phyloP scores from a whole-genome alignment of 2,888 invertebrate genomes.

The Drosophila lutescens region DNA sequence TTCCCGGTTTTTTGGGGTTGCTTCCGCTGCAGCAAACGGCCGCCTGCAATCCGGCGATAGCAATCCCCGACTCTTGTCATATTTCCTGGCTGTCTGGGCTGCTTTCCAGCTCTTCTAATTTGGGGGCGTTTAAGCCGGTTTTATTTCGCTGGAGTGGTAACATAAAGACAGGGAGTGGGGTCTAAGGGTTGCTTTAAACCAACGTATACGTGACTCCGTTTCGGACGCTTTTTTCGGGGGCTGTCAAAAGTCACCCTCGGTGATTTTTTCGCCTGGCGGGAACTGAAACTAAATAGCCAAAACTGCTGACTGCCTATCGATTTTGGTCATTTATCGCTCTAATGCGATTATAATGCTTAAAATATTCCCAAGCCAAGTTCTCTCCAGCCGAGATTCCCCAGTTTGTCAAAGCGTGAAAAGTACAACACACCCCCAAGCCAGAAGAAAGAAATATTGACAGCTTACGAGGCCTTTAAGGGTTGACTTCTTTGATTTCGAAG shows the following conservation, averaged over 20 bases:
- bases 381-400: slow-evolving; percentile 61
- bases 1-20: slow-evolving; percentile 39
- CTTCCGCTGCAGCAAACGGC: slow-evolving; percentile 62
- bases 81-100: slow-evolving; percentile 52
- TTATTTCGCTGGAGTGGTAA: slow-evolving; percentile 25
- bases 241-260: slow-evolving; percentile 70
- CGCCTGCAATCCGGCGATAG: slow-evolving; percentile 62
- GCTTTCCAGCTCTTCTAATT: slow-evolving; percentile 59
- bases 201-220: slow-evolving; percentile 64
- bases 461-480: slow-evolving; percentile 42
- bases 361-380: slow-evolving; percentile 51
- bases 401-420: slow-evolving; percentile 72
- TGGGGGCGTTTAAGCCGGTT: slow-evolving; percentile 67
- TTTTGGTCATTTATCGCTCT: slow-evolving; percentile 73
- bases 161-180: slow-evolving; percentile 5
- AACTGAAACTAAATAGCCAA: slow-evolving; percentile 66
- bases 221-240: slow-evolving; percentile 26
- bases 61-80: slow-evolving; percentile 61
- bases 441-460: slow-evolving; percentile 5
- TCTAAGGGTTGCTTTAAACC: slow-evolving; percentile 73
- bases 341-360: slow-evolving; percentile 77
- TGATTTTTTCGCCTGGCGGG: slow-evolving; percentile 36
- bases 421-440: slow-evolving; percentile 53
- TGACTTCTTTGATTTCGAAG: slow-evolving; percentile 30
- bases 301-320: slow-evolving; percentile 70